Base-by-base conservation (phyloP, 2,797 vertebrate genomes). In the Rhadinocentrus ornatus region DNA sequence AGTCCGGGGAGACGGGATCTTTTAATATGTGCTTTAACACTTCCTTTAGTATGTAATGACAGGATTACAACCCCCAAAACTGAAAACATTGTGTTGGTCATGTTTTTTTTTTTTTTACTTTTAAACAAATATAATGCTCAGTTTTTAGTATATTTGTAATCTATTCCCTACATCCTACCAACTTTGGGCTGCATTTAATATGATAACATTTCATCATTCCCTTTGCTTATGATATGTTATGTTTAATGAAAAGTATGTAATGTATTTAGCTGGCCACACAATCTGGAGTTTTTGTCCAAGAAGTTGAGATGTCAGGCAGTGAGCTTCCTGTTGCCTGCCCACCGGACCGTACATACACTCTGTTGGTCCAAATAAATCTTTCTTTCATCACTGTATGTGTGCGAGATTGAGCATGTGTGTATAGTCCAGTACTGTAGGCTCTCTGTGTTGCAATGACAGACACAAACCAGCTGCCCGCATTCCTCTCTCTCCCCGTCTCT, bases 391-490 rank as follows among this genome's bases (percentile, higher is more conserved):
- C 78, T 55, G 74, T 77, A 66, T 63, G 74, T 76, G 78, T 58
- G 62, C 59, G 77, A 24, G 71, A 35, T 29, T 54, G 66, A 63
- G 68, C 20, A 55, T 53, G 63, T 71, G 57, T 61, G 79, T 69
- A 74, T 75, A 77, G 85, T 84, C 71, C 70, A 91, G 84, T 83
- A 93, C 92, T 93, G 91, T 91, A 87, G 89, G 70, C 81, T 85
- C 90, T 93, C 92, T 93, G 92, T 93, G 89, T 81, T 81, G 87
- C 86, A 89, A 79, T 92, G 92, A 93, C 92, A 92, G 92, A 93
- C 92, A 92, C 85, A 90, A 92, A 90, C 92, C 92, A 93, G 92
- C 92, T 92, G 92, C 91, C 88, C 86, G 81, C 89, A 92, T 93
- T 92, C 91, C 92, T 90, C 86, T 81, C 87, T 71, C 79, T 74